Evolutionary conservation across 2,113 vertebrate genomes (phyloP).

Genomic region (Pollachius pollachius): DNA sequence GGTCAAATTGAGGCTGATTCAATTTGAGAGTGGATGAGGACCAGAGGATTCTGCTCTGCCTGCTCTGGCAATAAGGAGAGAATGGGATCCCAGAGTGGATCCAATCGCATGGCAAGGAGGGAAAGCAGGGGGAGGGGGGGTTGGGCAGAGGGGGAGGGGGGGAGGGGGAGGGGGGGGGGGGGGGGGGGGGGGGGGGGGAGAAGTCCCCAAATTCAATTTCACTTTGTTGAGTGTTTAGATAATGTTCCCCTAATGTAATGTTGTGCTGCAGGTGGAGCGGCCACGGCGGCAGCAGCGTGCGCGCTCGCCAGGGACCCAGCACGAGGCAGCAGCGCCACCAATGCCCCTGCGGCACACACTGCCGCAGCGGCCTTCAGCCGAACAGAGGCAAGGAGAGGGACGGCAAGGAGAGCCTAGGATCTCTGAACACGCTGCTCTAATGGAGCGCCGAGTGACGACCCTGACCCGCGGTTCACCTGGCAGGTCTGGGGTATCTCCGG

Average conservation of each 20-base stretch:
- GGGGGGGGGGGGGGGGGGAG: conserved; percentile 15
- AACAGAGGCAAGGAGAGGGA: background rate
- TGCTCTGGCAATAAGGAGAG: conserved; percentile 69
- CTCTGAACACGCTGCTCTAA: background rate
- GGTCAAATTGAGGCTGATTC: conserved; percentile 75
- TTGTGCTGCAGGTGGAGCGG: conserved; percentile 41
- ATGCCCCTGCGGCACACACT: conserved; percentile 32
- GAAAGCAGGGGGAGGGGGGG: conserved; percentile 9
- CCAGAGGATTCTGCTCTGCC: conserved; percentile 61
- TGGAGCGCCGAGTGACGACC: too few relatives aligned
- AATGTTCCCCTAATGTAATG: conserved; percentile 71
- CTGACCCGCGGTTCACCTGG: too few relatives aligned
- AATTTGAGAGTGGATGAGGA: conserved; percentile 68
- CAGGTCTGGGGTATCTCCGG: too few relatives aligned
- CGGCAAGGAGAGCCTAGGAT: background rate
- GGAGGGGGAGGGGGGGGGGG: conserved; percentile 3
- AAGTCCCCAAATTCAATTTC: conserved; percentile 69
- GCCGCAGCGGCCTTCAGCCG: background rate
- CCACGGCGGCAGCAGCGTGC: background rate
- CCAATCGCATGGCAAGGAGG: conserved; percentile 38
- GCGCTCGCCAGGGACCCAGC: conserved; percentile 38
- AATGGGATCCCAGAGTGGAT: conserved; percentile 62
- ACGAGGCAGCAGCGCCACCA: conserved; percentile 69
- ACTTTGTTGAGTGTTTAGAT: conserved; percentile 75
- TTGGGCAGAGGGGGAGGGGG: too few relatives aligned